A percentile compares a stretch with the other conserved stretches of the same genome.
Evolutionary conservation across 2,888 invertebrate genomes (phyloP).

Genomic region (Epistrophe eligans): DNA sequence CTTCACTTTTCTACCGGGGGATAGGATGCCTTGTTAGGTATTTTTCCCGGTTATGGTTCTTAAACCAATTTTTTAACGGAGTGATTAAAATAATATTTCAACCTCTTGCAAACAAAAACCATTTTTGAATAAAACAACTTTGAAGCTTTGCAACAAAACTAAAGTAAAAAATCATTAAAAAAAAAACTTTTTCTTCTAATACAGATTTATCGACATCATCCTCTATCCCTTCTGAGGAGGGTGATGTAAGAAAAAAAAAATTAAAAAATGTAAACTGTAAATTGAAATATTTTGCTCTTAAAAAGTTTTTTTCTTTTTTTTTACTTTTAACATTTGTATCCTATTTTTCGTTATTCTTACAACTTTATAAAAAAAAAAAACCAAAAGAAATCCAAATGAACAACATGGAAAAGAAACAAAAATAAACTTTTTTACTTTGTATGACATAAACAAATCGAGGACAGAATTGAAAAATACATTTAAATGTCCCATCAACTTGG

Average conservation of each 20-base stretch:
- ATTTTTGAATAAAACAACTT: not conserved
- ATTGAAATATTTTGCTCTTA: constrained; percentile 56
- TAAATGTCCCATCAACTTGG: constrained; percentile 65
- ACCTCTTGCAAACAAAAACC: no score
- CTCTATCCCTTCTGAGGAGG: not conserved
- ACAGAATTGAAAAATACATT: constrained; percentile 56
- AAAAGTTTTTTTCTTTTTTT: constrained; percentile 31
- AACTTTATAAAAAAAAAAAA: not conserved
- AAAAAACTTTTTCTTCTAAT: no score
- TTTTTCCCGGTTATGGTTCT: no score
- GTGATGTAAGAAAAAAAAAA: constrained; percentile 30
- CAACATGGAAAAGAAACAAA: constrained; percentile 18
- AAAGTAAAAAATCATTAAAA: constrained; percentile 5
- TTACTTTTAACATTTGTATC: not conserved
- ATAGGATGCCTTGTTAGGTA: no score
- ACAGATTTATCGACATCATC: not conserved
- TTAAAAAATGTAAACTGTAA: constrained; percentile 41
- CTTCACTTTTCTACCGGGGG: no score
- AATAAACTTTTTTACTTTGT: constrained; percentile 20
- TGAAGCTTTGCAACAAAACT: not conserved
- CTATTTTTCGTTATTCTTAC: not conserved
- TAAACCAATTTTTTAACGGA: no score
- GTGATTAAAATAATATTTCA: no score
- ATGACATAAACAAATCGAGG: constrained; percentile 12
- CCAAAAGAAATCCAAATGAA: constrained; percentile 49